phyloP scores from a whole-genome alignment of 2,888 invertebrate species.

The Drosophila antonietae region DNA sequence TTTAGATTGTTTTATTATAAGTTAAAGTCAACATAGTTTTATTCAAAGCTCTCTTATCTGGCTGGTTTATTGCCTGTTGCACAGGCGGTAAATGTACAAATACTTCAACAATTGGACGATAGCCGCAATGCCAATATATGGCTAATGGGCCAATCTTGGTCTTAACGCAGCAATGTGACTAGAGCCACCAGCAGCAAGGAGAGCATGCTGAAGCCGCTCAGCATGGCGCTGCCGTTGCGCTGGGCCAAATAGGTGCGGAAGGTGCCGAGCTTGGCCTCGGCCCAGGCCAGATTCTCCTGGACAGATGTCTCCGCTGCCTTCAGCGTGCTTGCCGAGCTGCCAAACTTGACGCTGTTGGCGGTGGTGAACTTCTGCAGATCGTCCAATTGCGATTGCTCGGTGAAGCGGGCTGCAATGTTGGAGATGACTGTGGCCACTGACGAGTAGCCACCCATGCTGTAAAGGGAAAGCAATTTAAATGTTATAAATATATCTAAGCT shows the following conservation, averaged over 20 bases:
- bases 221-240: constrained; percentile 57
- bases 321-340: constrained; percentile 68
- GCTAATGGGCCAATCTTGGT: constrained; percentile 1
- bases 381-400: constrained; percentile 69
- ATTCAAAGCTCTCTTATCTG: constrained; percentile 40
- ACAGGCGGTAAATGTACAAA: constrained; percentile 38
- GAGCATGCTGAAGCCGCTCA: constrained; percentile 60
- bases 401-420: constrained; percentile 81
- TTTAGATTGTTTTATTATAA: constrained; percentile 39
- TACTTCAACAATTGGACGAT: constrained; percentile 37
- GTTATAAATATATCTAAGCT: background rate
- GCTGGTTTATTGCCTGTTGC: constrained; percentile 40
- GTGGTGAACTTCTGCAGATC: constrained; percentile 71
- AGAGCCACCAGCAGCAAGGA: constrained; percentile 61
- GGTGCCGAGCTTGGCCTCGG: constrained; percentile 58
- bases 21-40: constrained; percentile 16
- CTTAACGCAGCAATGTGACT: constrained; percentile 52
- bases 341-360: constrained; percentile 70
- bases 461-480: background rate
- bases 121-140: constrained; percentile 14
- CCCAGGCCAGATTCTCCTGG: constrained; percentile 82
- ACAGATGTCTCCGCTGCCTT: constrained; percentile 73
- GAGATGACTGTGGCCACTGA: constrained; percentile 81
- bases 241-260: constrained; percentile 69
- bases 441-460: constrained; percentile 79